Percentiles rank a stretch among this genome's conserved stretches.
phyloP scores from a whole-genome alignment of 2,797 vertebrate species.

The Salarias fasciatus region DNA sequence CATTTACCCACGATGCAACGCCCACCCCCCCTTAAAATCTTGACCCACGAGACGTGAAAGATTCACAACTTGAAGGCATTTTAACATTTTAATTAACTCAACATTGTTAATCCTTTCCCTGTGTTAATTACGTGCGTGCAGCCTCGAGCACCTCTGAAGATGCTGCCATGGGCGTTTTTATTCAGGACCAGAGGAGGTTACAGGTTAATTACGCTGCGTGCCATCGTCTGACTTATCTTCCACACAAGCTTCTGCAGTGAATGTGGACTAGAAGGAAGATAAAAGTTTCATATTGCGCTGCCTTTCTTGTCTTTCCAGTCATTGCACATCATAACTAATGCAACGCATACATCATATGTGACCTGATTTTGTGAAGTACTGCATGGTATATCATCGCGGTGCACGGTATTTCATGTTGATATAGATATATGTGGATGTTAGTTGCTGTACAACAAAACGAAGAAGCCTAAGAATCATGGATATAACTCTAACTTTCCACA shows the following conservation, averaged over 20 bases:
- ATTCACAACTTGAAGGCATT: conserved; percentile 32
- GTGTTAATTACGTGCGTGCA: conserved; percentile 57
- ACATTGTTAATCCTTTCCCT: conserved; percentile 55
- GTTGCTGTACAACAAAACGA: not conserved
- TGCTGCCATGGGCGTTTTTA: conserved; percentile 28
- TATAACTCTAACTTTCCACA: not conserved
- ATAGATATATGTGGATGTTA: not conserved
- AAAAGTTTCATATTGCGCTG: conserved; percentile 37
- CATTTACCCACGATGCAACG: conserved; percentile 17
- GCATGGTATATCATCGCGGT: not conserved
- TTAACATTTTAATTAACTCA: conserved; percentile 73
- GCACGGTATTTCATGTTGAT: not conserved
- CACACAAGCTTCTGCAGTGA: conserved; percentile 8
- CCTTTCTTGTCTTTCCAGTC: conserved; percentile 25
- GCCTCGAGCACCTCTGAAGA: conserved; percentile 33
- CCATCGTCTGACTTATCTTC: conserved; percentile 29
- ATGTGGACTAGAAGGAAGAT: conserved; percentile 30
- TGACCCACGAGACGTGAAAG: conserved; percentile 26
- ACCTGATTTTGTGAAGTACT: conserved; percentile 19
- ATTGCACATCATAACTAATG: conserved; percentile 44
- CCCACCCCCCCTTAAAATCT: conserved; percentile 1
- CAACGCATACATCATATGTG: conserved; percentile 19
- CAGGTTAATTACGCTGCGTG: conserved; percentile 67
- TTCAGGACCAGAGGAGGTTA: conserved; percentile 52
- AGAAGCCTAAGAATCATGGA: not conserved